Percentiles rank a stretch among this genome's conserved stretches.
These are phyloP conservation scores for Lycopodina hypogea DNA, from an alignment of 37 sponge, comb jelly and placozoan genomes.

Conservation along the genomic window DNA sequence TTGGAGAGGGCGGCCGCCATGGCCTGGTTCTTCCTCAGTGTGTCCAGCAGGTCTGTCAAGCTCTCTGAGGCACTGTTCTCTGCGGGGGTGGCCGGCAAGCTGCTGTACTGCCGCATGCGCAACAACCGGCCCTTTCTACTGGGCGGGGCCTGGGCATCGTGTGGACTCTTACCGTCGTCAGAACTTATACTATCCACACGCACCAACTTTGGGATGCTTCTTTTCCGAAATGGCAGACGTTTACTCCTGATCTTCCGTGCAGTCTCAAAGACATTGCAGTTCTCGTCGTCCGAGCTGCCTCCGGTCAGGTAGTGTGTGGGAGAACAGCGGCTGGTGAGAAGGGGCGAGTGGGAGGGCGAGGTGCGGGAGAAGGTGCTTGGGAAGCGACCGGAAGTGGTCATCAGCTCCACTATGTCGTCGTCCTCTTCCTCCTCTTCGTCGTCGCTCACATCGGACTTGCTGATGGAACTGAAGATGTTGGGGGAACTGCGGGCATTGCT, in stretches of 20 bases:
- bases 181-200: slow-evolving; percentile 65
- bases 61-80: slow-evolving; percentile 26
- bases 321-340: slow-evolving; percentile 52
- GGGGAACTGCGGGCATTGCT: slow-evolving; percentile 36
- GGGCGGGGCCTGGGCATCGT: not conserved
- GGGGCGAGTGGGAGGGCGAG: slow-evolving; percentile 71
- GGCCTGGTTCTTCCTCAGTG: slow-evolving; percentile 22
- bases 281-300: slow-evolving; percentile 73
- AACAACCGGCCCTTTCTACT: slow-evolving; percentile 8
- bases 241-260: slow-evolving; percentile 16
- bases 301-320: slow-evolving; percentile 61
- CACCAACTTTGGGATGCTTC: slow-evolving; percentile 14
- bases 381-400: slow-evolving; percentile 61
- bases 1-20: slow-evolving; percentile 6
- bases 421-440: slow-evolving; percentile 67
- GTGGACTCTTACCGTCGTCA: slow-evolving; percentile 31
- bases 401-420: slow-evolving; percentile 72
- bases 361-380: slow-evolving; percentile 37
- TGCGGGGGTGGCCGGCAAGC: slow-evolving; percentile 41
- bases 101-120: slow-evolving; percentile 33
- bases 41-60: slow-evolving; percentile 38
- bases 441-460: slow-evolving; percentile 72
- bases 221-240: slow-evolving; percentile 14
- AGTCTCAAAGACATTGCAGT: slow-evolving; percentile 4
- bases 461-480: slow-evolving; percentile 10